A percentile compares a stretch with the other conserved stretches of the same genome.
phyloP scores from a whole-genome alignment of 2,113 vertebrate species.

The Progne subis region DNA sequence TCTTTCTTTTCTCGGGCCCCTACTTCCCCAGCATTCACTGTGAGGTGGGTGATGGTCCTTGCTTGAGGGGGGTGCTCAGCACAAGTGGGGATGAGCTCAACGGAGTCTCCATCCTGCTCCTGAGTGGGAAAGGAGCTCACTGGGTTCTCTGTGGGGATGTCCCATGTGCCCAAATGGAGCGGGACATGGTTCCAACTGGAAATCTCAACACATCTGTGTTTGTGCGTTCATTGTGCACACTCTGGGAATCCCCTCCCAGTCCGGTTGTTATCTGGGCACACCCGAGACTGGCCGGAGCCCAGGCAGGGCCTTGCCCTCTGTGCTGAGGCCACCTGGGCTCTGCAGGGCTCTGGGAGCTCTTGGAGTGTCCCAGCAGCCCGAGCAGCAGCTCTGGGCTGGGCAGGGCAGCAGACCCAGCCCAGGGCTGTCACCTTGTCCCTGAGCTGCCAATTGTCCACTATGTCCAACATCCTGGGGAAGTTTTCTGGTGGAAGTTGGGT shows the following conservation, averaged over 20 bases:
- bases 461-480: background rate
- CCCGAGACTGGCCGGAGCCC: fast-evolving
- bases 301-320: background rate
- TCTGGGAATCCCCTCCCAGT: background rate
- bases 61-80: too few species aligned
- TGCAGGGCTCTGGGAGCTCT: background rate
- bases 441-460: background rate
- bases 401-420: background rate
- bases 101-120: fast-evolving
- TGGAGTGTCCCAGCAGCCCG: background rate
- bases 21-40: background rate
- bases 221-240: background rate
- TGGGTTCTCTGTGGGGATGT: background rate
- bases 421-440: background rate
- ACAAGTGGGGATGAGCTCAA: background rate
- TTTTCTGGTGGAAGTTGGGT: background rate
- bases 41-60: too few species aligned
- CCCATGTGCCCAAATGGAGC: background rate
- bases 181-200: background rate
- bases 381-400: too few species aligned
- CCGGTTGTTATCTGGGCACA: fast-evolving
- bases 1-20: background rate
- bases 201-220: background rate
- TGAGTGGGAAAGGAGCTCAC: background rate
- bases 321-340: fast-evolving